Evolutionary conservation across 2,797 vertebrate genomes (phyloP), one percentile per base, ranked within the genome.

Genomic region (Anableps anableps): DNA sequence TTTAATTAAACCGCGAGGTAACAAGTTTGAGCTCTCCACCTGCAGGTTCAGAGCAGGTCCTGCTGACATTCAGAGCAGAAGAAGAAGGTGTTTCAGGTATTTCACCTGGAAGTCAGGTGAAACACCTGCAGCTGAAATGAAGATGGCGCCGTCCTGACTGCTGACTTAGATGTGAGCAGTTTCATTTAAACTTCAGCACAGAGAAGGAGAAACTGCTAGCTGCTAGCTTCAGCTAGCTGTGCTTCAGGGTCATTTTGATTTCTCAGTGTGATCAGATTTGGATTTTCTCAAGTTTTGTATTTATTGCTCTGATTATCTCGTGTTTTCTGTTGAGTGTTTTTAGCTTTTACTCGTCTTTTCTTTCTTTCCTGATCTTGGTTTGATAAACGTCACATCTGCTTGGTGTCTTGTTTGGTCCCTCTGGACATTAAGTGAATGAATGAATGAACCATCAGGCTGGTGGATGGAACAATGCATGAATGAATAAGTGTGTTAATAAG

Each of bases 1-100:
- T 81, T 79, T 79, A 73, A 84, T 85, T 64, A 79, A 77, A 36
- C n/a, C 1, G 34, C 43, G 19, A 17, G 66, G 21, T 36, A 60
- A 21, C 48, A 68, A 83, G 66, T 74, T 1, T 58, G 74, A 82
- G 74, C 41, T 47, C 26, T 21, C 6, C 75, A 74, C 71, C 83
- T 83, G 82, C 71, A 48, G 64, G 4, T 31, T 34, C 26, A 50
- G 68, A 73, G n/a, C n/a, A n/a, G n/a, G n/a, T 48, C n/a, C 45
- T 23, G 45, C 43, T 81, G 75, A 73, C 47, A 53, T 81, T 81
- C 34, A 26, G 38, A 55, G 48, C 36, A 51, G 38, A 11, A 64
- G 58, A 41, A 36, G 26, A 55, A 74, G 31, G 26, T 36, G 50
- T 50, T 48, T 50, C 68, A 71, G 41, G 66, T 36, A 23, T 16